Base-by-base conservation (phyloP, 2,888 invertebrate species). In the Poecilobothrus nobilitatus region DNA sequence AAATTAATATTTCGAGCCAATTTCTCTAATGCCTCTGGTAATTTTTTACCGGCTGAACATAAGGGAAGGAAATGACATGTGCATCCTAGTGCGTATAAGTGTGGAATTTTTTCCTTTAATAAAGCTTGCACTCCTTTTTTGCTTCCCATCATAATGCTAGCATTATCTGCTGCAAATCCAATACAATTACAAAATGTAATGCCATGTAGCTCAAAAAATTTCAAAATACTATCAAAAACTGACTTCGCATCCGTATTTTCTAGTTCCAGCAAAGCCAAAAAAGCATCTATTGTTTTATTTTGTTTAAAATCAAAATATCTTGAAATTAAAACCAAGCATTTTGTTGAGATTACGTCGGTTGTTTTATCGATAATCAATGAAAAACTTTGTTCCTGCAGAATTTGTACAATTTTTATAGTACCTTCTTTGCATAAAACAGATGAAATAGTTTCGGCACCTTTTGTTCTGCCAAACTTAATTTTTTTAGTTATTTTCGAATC, bases 161-260 rank as follows among this genome's bases (percentile, higher is more conserved):
- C 75, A 71, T 74, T 75, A 69, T 77, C 75, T 66, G 75, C 73
- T 18, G 73, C 74, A 69, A 76, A 74, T n/a, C 75, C 76, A 22
- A 75, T 72, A 62, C 75, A 67, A 70, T 75, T 75, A 62, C 70
- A 61, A 10, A 73, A 34, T 21, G 68, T 68, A 34, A 73, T 65
- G 10, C 69, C 33, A 34, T 63, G 12, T 18, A 53, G 22, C 21
- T 66, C 21, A 37, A 71, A 71, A 64, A 71, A 69, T 27, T 66
- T 44, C 1, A 65, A 20, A 53, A 72, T 68, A 1, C 21, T 21
- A 12, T 44, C 37, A 63, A 68, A 70, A 41, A 72, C 70, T 4
- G 68, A 18, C 8, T 64, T 22, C 33, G 63, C 64, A 44, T 72
- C 68, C 15, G 22, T 20, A 8, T 63, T 61, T 37, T 66, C 27